Evolutionary conservation across 37 sponge, comb jelly and placozoan genomes (phyloP).

Genomic region (Ephydatia muelleri): DNA sequence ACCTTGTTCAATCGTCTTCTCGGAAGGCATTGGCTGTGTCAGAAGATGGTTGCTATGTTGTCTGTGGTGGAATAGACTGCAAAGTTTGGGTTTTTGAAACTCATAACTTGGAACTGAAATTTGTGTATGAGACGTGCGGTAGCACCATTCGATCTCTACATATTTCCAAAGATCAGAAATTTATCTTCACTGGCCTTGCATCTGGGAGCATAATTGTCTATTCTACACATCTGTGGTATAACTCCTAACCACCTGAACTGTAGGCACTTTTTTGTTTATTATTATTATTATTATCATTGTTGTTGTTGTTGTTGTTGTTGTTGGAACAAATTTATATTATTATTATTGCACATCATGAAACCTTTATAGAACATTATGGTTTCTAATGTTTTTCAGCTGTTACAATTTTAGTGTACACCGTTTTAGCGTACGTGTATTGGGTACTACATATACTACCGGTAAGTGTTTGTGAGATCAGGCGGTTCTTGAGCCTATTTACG

Average conservation of each 20-base stretch:
- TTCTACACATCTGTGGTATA: slow-evolving; percentile 55
- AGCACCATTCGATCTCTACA: slow-evolving; percentile 69
- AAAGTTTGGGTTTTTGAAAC: slow-evolving; percentile 32
- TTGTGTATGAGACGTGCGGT: slow-evolving; percentile 26
- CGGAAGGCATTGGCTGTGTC: slow-evolving; percentile 61
- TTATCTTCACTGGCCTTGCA: slow-evolving; percentile 67
- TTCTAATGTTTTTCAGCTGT: no score
- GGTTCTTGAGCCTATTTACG: no score
- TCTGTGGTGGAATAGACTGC: slow-evolving; percentile 73
- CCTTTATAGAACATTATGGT: not conserved
- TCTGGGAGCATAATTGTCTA: slow-evolving; percentile 58
- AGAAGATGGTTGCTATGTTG: slow-evolving; percentile 54
- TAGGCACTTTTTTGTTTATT: not conserved
- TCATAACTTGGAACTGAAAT: slow-evolving; percentile 42
- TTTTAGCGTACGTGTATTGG: no score
- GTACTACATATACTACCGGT: no score
- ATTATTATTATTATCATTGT: not conserved
- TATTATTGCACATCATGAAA: not conserved
- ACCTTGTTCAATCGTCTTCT: slow-evolving; percentile 5
- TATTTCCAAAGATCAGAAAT: slow-evolving; percentile 64
- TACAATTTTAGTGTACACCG: no score
- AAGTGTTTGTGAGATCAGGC: no score
- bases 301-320: no score
- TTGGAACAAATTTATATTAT: not conserved
- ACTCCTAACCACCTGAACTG: not conserved